A percentile compares a stretch with the other conserved stretches of the same genome.
phyloP scores from a whole-genome alignment of 2,888 invertebrate species.

The Cryptocephalus moraei region DNA sequence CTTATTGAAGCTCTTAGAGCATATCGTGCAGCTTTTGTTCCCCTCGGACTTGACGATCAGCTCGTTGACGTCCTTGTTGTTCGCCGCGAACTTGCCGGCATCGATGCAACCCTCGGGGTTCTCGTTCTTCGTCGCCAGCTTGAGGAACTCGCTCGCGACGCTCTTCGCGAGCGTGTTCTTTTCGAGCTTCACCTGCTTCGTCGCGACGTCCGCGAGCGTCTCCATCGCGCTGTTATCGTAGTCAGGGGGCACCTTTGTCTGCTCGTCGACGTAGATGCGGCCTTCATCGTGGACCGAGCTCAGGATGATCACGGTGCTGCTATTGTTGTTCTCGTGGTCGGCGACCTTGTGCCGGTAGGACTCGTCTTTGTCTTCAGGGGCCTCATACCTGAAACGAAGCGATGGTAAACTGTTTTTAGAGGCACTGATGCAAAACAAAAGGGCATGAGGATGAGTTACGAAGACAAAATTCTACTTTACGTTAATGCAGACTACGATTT shows the following conservation, averaged over 20 bases:
- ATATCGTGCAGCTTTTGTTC: constrained; percentile 49
- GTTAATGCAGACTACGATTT: too few species aligned
- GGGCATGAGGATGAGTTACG: too few species aligned
- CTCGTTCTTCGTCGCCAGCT: constrained; percentile 44
- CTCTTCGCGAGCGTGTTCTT: constrained; percentile 48
- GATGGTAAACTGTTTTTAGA: too few species aligned
- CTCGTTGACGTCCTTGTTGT: constrained; percentile 31
- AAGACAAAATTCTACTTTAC: too few species aligned
- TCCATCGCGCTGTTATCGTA: constrained; percentile 40
- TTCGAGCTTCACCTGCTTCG: constrained; percentile 35
- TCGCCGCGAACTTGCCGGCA: constrained; percentile 15
- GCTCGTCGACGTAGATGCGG: constrained; percentile 9
- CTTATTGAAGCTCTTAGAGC: constrained; percentile 86
- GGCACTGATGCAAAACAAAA: too few species aligned
- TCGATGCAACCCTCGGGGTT: constrained; percentile 16
- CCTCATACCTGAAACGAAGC: constrained; percentile 2
- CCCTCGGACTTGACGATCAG: constrained; percentile 38
- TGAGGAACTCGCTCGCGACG: constrained; percentile 56
- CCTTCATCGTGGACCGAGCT: constrained; percentile 6
- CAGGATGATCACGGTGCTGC: constrained; percentile 10
- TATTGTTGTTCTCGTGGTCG: constrained; percentile 4
- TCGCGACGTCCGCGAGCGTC: constrained; percentile 37
- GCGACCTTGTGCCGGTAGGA: constrained; percentile 1
- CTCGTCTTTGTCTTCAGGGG: constrained; percentile 8
- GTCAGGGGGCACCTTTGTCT: constrained; percentile 14